Base-by-base conservation (phyloP, 2,113 vertebrate species). In the Otus sunia region DNA sequence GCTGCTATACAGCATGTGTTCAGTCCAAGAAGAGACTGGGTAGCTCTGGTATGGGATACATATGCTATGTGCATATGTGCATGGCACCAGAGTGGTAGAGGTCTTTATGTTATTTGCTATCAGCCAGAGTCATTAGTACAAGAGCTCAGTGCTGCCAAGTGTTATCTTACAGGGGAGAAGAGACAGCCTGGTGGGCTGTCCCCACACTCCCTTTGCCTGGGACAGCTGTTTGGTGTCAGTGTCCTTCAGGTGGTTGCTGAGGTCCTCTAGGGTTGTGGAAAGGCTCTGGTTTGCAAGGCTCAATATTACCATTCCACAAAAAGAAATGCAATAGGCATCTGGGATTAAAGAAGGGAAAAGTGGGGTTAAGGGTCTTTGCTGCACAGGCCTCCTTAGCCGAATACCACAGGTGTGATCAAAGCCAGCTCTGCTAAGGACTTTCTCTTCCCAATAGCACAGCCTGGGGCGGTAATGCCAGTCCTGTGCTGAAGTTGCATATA, bases 1-100 rank as follows among this genome's bases (percentile, higher is more conserved):
- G 9, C 20, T 4, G 11, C 36, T 58, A 19, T 10, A 52, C 1
- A 0, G 34, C 16, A 55, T 0, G 3, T 6, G 14, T 49, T 72
- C 60, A 17, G 19, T 30, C 18, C 9, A 9, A 77, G 34, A 41
- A 58, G 41, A 36, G 30, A 63, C 32, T 43, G 32, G 12, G 17
- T 34, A 77, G 12, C 16, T 71, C 45, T 63, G 13, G 17, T 60
- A 30, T 43, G 10, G 49, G 23, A 59, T 58, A n/a, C 4, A 4
- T 14, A 36, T 9, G 26, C 7, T 64, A 7, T 4, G 3, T 63
- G 12, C 36, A 39, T 5, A 4, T 2, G 2, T 49, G 20, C 18
- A 15, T 27, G 34, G 19, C 23, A 77, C 15, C 26, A 67, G 37
- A 8, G 59, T 53, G 26, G 16, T 2, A 1, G 25, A 84, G 13